phyloP scores from a whole-genome alignment of 2,888 invertebrate species.

The Ichneumoninae sp. region DNA sequence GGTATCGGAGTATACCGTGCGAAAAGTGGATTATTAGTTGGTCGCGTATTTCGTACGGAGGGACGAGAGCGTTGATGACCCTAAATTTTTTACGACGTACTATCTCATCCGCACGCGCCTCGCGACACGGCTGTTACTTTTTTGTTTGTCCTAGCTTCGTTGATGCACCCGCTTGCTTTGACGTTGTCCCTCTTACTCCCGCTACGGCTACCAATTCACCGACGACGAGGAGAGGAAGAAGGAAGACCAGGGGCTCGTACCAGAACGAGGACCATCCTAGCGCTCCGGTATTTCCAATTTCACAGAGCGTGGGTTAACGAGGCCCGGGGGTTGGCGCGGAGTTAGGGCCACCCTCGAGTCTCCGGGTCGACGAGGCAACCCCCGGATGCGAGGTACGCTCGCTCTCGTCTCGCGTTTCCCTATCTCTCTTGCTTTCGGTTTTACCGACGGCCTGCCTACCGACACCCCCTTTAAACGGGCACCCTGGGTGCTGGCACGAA shows the following conservation, averaged over 20 bases:
- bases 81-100: constrained; percentile 54
- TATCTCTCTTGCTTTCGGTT: constrained; percentile 43
- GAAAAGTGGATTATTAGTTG: constrained; percentile 62
- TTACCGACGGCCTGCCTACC: constrained; percentile 27
- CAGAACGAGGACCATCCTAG: constrained; percentile 64
- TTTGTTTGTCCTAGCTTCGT: constrained; percentile 22
- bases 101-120: constrained; percentile 10
- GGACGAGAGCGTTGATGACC: constrained; percentile 48
- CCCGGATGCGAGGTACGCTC: constrained; percentile 2
- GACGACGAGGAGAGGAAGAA: constrained; percentile 53
- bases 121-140: constrained; percentile 21
- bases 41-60: constrained; percentile 57
- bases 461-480: constrained; percentile 76
- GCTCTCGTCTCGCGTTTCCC: constrained; percentile 34
- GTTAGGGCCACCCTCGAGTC: constrained; percentile 71
- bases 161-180: constrained; percentile 28
- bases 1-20: neutral
- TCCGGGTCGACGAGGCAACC: neutral
- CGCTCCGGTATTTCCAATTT: constrained; percentile 83
- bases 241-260: constrained; percentile 51
- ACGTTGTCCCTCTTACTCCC: constrained; percentile 28
- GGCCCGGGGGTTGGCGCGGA: constrained; percentile 80
- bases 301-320: constrained; percentile 84
- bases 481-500: constrained; percentile 68
- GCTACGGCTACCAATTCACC: constrained; percentile 35